A percentile compares a stretch with the other conserved stretches of the same genome.
Conservation (phyloP, 2,888 invertebrate genomes). For the Catocala nupta region DNA sequence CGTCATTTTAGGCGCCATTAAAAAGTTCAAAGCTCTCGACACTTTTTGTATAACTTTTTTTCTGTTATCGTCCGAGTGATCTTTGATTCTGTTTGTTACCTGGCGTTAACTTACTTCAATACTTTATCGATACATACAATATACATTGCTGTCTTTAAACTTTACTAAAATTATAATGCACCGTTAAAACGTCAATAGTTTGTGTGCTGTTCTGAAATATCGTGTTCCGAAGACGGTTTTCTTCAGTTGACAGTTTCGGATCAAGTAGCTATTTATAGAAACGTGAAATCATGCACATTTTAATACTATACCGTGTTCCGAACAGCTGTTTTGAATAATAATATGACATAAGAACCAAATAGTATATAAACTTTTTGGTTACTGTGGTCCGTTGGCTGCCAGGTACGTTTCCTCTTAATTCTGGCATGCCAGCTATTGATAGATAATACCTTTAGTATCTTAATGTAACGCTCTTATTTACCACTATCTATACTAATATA, state of each 20-base stretch:
- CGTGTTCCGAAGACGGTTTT: neutral
- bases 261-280: too few relatives aligned
- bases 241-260: neutral
- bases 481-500: too few relatives aligned
- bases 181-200: conserved; percentile 3
- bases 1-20: conserved; percentile 43
- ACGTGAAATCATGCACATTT: too few relatives aligned
- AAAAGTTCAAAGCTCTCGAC: conserved; percentile 54
- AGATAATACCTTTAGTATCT: too few relatives aligned
- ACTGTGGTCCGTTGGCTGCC: too few relatives aligned
- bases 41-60: conserved; percentile 49
- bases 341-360: too few relatives aligned
- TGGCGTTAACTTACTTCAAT: conserved; percentile 15
- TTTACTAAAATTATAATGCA: neutral
- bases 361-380: too few relatives aligned
- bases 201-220: neutral
- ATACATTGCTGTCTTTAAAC: conserved; percentile 16
- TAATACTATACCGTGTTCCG: too few relatives aligned
- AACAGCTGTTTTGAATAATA: too few relatives aligned
- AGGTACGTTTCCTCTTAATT: too few relatives aligned
- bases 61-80: conserved; percentile 36
- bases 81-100: conserved; percentile 35
- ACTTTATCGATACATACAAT: conserved; percentile 10
- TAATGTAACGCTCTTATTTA: too few relatives aligned
- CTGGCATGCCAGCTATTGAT: too few relatives aligned